Percentiles rank a stretch among this genome's conserved stretches.
These are phyloP conservation scores for Sphaerolaimus hirsutus DNA, from an alignment of 2,888 invertebrate genomes.

Conservation along the genomic window DNA sequence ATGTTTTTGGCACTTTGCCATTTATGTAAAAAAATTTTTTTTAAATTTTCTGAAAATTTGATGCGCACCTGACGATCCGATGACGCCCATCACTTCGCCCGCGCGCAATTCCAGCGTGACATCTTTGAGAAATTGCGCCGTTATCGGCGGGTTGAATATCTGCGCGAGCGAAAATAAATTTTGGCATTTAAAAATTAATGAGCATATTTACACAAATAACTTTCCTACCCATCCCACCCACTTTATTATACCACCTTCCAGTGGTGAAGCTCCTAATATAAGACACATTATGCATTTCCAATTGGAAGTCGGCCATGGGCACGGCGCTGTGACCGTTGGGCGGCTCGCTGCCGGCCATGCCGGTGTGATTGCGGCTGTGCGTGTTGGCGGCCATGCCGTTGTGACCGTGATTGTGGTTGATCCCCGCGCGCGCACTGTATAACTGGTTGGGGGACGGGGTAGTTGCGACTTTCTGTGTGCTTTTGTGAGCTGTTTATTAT, in stretches of 20 bases:
- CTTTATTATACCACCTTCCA: conserved; percentile 10
- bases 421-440: no score
- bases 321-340: no score
- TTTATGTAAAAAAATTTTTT: not conserved
- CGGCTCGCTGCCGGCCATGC: no score
- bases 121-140: conserved; percentile 50
- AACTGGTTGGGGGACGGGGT: no score
- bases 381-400: no score
- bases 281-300: conserved; percentile 14
- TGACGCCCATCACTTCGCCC: conserved; percentile 70
- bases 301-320: conserved; percentile 4
- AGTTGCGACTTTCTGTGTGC: no score
- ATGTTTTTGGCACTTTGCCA: not conserved
- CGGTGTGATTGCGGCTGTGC: no score
- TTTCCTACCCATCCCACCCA: not conserved
- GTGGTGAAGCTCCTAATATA: conserved; percentile 15
- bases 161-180: not conserved
- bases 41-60: not conserved
- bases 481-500: no score
- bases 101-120: conserved; percentile 68
- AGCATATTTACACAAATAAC: not conserved
- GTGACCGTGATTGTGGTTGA: no score
- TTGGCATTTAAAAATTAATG: not conserved
- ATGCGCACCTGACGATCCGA: conserved; percentile 59
- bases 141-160: conserved; percentile 17